These are phyloP conservation scores for Strix uralensis DNA, from an alignment of 2,113 vertebrate species.

Conservation along the genomic window DNA sequence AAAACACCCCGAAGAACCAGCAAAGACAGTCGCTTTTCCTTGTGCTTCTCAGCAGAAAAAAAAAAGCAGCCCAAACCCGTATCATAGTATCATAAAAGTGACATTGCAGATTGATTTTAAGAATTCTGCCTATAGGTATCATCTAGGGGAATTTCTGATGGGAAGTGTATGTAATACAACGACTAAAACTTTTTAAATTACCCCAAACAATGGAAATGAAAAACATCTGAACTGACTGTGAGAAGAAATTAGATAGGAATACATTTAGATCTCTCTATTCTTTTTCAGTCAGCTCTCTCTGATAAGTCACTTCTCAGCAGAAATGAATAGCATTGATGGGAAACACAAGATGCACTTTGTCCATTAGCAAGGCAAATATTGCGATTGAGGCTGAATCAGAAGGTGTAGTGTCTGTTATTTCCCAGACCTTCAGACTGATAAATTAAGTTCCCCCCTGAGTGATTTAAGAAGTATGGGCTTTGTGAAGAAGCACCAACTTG, in stretches of 20 bases:
- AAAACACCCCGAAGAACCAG: not conserved
- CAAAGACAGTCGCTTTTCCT: not conserved
- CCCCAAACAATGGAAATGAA: not conserved
- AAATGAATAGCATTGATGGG: not conserved
- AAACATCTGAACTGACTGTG: not conserved
- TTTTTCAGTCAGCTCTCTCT: not conserved
- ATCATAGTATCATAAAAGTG: not conserved
- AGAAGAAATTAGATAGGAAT: constrained; percentile 8
- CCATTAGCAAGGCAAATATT: not conserved
- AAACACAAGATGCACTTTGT: not conserved
- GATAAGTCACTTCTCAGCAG: not conserved
- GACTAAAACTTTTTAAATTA: constrained; percentile 17
- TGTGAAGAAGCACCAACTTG: not conserved
- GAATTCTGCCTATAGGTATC: not conserved
- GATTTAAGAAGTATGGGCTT: constrained; percentile 14
- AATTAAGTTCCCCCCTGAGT: constrained; percentile 23
- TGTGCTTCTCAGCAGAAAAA: not conserved
- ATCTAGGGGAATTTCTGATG: not conserved
- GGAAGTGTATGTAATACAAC: not conserved
- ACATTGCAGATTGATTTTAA: not conserved
- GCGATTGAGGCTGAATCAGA: not conserved
- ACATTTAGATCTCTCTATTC: not conserved
- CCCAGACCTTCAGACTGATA: not conserved
- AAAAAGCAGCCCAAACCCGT: not conserved
- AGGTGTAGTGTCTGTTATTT: constrained; percentile 2